phyloP scores from a whole-genome alignment of 2,888 invertebrate species.

The Automeris io region DNA sequence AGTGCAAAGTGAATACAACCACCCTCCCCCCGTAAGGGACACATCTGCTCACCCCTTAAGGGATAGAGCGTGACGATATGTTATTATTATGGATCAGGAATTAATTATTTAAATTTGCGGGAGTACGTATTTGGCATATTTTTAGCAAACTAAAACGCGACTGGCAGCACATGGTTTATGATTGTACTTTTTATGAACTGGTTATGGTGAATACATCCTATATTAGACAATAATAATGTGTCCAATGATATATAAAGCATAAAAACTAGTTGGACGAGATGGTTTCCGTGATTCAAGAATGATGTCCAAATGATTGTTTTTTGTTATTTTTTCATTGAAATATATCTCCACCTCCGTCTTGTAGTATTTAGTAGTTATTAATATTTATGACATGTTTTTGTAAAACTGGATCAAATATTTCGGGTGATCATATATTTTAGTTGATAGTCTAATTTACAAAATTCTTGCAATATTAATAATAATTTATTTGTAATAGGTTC shows the following conservation, averaged over 20 bases:
- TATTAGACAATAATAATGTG: constrained; percentile 10
- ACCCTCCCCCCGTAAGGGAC: no score
- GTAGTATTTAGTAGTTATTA: not conserved
- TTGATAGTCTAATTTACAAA: not conserved
- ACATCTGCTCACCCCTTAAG: no score
- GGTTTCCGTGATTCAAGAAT: constrained; percentile 18
- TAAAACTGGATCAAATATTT: constrained; percentile 1
- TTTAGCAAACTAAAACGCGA: not conserved
- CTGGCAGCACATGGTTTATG: not conserved
- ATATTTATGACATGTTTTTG: constrained; percentile 8
- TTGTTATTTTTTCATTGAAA: constrained; percentile 3
- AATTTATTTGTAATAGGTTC: not conserved
- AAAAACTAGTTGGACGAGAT: constrained; percentile 11
- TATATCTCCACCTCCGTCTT: constrained; percentile 2
- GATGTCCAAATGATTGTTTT: constrained; percentile 11
- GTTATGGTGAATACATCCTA: constrained; percentile 6
- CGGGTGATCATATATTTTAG: not conserved
- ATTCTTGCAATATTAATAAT: not conserved
- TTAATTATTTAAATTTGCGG: not conserved
- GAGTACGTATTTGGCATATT: not conserved
- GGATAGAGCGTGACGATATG: no score
- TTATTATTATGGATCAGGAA: not conserved
- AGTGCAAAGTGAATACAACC: no score
- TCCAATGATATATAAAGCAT: constrained; percentile 4
- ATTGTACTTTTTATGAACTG: constrained; percentile 4